These are phyloP conservation scores for Palaemon carinicauda DNA, from an alignment of 1,140 invertebrate genomes.

Conservation along the genomic window DNA sequence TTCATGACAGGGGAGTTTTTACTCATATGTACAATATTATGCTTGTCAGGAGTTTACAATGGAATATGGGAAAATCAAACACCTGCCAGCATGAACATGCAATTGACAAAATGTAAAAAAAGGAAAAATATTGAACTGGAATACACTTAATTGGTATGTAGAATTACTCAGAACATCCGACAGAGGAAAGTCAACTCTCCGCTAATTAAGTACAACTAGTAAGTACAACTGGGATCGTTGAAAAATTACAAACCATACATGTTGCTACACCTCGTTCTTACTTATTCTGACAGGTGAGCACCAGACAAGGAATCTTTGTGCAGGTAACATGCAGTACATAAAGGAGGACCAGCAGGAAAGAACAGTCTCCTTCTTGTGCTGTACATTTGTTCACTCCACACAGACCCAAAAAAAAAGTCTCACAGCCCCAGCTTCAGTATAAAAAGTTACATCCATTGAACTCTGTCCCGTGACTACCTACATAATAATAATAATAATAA, in stretches of 20 bases:
- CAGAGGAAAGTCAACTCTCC: constrained; percentile 45
- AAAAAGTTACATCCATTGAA: constrained; percentile 31
- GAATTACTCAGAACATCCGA: constrained; percentile 44
- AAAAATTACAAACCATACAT: constrained; percentile 28
- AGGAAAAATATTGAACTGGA: constrained; percentile 39
- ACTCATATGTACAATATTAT: background rate
- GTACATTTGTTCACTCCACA: constrained; percentile 34
- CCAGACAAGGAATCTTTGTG: constrained; percentile 43
- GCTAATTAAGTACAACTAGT: constrained; percentile 31
- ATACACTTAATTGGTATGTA: constrained; percentile 49
- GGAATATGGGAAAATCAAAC: constrained; percentile 47
- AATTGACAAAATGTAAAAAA: constrained; percentile 41
- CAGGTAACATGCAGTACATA: constrained; percentile 23
- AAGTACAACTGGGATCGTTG: constrained; percentile 28
- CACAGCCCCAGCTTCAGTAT: constrained; percentile 30
- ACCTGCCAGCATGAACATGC: constrained; percentile 44
- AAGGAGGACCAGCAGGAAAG: constrained; percentile 7
- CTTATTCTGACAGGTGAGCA: constrained; percentile 34
- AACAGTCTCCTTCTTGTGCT: background rate
- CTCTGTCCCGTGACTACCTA: background rate
- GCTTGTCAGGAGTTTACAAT: constrained; percentile 14
- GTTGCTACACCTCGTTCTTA: constrained; percentile 24
- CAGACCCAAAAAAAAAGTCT: constrained; percentile 20
- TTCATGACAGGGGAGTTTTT: too few species aligned
- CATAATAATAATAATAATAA: constrained; percentile 8